Percentiles rank a stretch among this genome's conserved stretches.
Conservation (phyloP, 2,888 invertebrate genomes). For the Platynereis dumerilii region DNA sequence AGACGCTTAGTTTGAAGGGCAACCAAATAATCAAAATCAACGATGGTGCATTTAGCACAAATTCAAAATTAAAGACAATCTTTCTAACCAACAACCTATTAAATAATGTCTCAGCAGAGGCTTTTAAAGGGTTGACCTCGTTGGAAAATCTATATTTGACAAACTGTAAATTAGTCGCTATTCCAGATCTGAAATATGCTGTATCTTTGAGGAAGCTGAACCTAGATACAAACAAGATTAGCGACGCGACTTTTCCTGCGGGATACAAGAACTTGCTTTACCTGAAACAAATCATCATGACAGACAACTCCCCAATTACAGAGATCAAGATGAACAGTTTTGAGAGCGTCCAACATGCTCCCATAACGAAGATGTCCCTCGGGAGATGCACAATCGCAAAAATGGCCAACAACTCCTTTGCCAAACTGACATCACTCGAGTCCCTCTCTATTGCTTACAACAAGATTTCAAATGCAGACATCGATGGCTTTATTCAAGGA, state of each 20-base stretch:
- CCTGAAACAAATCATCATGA: neutral
- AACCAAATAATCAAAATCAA: neutral
- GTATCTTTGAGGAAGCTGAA: neutral
- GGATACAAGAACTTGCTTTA: neutral
- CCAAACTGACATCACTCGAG: neutral
- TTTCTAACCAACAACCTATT: neutral
- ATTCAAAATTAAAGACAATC: neutral
- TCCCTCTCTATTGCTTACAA: neutral
- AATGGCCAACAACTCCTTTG: constrained; percentile 2
- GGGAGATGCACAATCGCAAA: neutral
- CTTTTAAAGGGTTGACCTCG: neutral
- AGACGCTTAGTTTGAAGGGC: neutral
- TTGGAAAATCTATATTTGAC: neutral
- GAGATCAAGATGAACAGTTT: neutral
- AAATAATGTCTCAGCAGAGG: neutral
- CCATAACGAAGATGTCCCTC: neutral
- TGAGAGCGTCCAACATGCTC: neutral
- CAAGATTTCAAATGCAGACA: neutral
- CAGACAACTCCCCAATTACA: neutral
- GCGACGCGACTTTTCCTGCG: neutral
- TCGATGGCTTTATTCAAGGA: neutral
- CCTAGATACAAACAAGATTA: neutral
- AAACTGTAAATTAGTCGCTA: neutral
- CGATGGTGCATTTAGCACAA: neutral
- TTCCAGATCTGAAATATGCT: neutral